phyloP scores from a whole-genome alignment of 2,888 invertebrate species.

The Tetheella fluctuosa region DNA sequence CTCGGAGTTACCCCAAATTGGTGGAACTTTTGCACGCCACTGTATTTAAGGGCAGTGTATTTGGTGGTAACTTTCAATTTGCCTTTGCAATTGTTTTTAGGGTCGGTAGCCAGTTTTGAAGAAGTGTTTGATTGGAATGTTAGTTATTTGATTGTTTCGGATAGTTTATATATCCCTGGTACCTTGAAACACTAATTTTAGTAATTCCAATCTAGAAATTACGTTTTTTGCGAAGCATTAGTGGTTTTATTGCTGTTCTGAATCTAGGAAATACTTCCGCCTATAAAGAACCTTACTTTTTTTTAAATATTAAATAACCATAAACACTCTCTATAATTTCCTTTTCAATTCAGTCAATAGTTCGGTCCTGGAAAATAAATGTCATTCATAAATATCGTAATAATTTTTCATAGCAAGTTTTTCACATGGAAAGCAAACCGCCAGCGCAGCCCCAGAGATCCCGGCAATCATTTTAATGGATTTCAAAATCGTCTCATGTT shows the following conservation, averaged over 20 bases:
- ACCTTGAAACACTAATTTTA: background rate
- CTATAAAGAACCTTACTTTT: too few relatives aligned
- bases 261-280: too few relatives aligned
- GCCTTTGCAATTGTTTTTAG: conserved; percentile 26
- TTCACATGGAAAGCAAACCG: conserved; percentile 8
- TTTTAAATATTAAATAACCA: too few relatives aligned
- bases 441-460: conserved; percentile 19
- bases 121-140: background rate
- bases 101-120: background rate
- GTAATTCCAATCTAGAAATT: background rate
- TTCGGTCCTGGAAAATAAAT: background rate
- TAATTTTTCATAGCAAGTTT: conserved; percentile 3
- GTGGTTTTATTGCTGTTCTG: too few relatives aligned
- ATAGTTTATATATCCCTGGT: background rate
- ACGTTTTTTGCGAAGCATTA: too few relatives aligned
- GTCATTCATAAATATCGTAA: background rate
- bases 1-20: conserved; percentile 39
- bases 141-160: background rate
- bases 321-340: background rate
- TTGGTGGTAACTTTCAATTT: conserved; percentile 15
- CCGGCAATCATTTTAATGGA: conserved; percentile 32
- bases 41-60: conserved; percentile 34
- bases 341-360: background rate
- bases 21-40: conserved; percentile 41
- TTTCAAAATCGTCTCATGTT: conserved; percentile 15